These are phyloP conservation scores for Lagenorhynchus albirostris DNA, from an alignment of 2,113 vertebrate species.

Conservation along the genomic window DNA sequence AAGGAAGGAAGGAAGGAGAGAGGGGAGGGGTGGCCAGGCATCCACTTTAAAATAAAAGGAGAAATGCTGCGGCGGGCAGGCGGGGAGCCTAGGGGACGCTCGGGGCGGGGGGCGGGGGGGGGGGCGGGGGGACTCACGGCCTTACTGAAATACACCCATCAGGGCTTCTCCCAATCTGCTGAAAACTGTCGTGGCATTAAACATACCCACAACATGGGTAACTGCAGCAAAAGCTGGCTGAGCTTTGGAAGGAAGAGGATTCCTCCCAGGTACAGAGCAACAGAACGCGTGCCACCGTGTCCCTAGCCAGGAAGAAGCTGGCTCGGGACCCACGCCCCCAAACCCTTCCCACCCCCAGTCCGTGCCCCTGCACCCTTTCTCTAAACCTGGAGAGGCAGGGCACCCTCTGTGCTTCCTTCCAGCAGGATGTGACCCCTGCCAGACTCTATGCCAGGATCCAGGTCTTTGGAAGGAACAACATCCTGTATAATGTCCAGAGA, in stretches of 20 bases:
- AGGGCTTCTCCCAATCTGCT: not conserved
- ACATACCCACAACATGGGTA: not conserved
- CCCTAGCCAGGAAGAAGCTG: not conserved
- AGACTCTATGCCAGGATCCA: not conserved
- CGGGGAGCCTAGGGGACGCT: not conserved
- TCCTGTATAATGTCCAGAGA: not conserved
- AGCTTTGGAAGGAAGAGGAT: not conserved
- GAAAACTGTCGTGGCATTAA: not conserved
- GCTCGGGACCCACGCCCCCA: not conserved
- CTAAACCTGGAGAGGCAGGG: not conserved
- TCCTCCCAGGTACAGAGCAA: not conserved
- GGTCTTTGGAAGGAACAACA: not conserved
- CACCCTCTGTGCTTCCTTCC: not conserved
- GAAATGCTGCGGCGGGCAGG: rapidly evolving
- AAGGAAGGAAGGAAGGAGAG: not conserved
- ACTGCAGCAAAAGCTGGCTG: not conserved
- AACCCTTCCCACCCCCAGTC: not conserved
- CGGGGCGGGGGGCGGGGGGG: too few species aligned
- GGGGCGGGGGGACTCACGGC: too few species aligned
- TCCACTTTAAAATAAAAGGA: not conserved
- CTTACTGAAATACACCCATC: not conserved
- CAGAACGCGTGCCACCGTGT: rapidly evolving
- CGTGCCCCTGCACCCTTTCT: not conserved
- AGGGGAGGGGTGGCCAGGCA: not conserved
- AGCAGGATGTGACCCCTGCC: not conserved